Evolutionary conservation across 2,797 vertebrate genomes (phyloP), one percentile per base, ranked within the genome.

Genomic region (Nyctalus aviator): DNA sequence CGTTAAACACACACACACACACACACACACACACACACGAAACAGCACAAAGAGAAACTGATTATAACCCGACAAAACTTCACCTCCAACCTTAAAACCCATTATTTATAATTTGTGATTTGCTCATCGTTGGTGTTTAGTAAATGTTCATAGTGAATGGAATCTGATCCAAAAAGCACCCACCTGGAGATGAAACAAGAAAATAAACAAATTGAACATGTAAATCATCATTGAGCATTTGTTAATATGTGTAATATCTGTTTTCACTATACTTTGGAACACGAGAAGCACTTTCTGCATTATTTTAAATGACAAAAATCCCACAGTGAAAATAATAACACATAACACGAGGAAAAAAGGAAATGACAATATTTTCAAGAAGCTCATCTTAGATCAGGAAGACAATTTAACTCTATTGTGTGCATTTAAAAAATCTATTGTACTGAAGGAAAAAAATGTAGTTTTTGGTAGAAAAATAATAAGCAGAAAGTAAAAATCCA

Each of bases 391-490:
- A 76, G 41, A 88, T 41, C 21, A 76, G 50, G 44, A 71, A 53
- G 55, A 32, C 44, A 91, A 84, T 68, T 71, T 81, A 77, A 66
- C 21, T 41, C 13, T 41, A 57, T 10, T n/a, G 13, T 12, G 8
- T 84, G 30, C 30, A 95, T 72, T 77, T 87, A 10, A 30, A 88
- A 84, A 68, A 72, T 62, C 27, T 11, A 30, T 4, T 59, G 8
- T 48, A 81, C 23, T 66, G 30, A 18, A 84, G 37, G 37, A 84
- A 88, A 27, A 78, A 62, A 46, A 27, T 2, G 62, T 27, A 46
- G 15, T 32, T 92, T 92, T 50, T 35, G 15, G 55, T 10, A 83
- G 71, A 86, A 93, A 86, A 95, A 78, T 35, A 91, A 84, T 55
- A 78, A 86, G 20, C 48, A 94, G 14, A 75, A 92, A 53, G 27